These are phyloP conservation scores for Octodonta nipae DNA, from an alignment of 2,888 invertebrate genomes.

Conservation along the genomic window DNA sequence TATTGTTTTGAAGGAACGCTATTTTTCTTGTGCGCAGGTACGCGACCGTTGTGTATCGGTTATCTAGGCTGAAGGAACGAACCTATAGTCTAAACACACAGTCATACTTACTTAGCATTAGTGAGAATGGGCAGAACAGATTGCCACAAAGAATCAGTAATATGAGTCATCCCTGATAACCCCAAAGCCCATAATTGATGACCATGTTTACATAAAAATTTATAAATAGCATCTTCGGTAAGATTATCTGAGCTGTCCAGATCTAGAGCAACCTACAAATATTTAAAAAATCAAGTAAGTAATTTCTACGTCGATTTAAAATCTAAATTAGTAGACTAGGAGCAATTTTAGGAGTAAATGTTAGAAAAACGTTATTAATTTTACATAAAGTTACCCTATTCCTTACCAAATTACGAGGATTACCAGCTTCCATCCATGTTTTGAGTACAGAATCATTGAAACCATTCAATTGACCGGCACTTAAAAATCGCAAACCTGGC, in stretches of 20 bases:
- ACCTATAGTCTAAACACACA: no score
- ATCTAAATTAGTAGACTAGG: background rate
- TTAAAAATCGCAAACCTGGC: conserved; percentile 73
- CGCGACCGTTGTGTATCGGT: no score
- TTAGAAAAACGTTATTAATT: no score
- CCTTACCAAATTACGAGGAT: conserved; percentile 41
- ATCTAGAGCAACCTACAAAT: conserved; percentile 61
- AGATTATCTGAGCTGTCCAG: conserved; percentile 91
- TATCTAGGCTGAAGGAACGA: no score
- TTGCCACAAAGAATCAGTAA: conserved; percentile 97
- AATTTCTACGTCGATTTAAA: background rate
- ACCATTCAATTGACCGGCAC: conserved; percentile 93
- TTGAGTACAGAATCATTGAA: conserved; percentile 91
- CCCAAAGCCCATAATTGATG: conserved; percentile 76
- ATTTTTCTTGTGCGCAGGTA: no score
- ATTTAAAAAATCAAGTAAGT: no score
- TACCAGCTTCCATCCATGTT: conserved; percentile 80
- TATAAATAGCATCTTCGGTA: conserved; percentile 80
- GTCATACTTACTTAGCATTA: conserved; percentile 66
- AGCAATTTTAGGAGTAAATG: background rate
- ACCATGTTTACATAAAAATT: conserved; percentile 83
- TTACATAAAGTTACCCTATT: background rate
- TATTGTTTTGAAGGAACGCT: no score
- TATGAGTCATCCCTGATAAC: conserved; percentile 91
- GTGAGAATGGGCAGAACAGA: conserved; percentile 80